Evolutionary conservation across 2,888 invertebrate species (phyloP).

Genomic region (Syrista parreyssii): DNA sequence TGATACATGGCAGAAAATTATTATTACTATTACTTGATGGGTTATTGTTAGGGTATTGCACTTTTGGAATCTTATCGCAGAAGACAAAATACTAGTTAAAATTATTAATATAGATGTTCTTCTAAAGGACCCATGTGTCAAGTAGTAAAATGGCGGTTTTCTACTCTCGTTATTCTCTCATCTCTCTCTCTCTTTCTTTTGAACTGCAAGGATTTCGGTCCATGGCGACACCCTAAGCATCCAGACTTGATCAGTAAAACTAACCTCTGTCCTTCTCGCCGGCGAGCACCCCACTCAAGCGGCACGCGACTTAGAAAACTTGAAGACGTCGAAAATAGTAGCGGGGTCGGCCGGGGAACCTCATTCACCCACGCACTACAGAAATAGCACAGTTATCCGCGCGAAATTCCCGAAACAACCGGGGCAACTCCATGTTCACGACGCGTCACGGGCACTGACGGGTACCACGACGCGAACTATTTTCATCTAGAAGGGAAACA

Average conservation of each 20-base stretch:
- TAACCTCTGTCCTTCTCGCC: conserved; percentile 40
- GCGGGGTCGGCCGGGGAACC: conserved; percentile 36
- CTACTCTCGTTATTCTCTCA: background rate
- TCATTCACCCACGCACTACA: conserved; percentile 57
- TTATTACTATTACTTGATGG: background rate
- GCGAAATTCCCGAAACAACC: conserved; percentile 46
- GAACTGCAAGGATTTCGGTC: background rate
- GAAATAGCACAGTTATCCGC: conserved; percentile 51
- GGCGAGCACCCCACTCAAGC: conserved; percentile 14
- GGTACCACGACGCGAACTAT: conserved; percentile 19
- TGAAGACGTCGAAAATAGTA: conserved; percentile 50
- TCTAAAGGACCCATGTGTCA: background rate
- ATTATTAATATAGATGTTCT: background rate
- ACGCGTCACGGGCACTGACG: conserved; percentile 27
- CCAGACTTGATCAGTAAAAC: conserved; percentile 31
- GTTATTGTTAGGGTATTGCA: background rate
- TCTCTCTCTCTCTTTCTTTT: conserved; percentile 4
- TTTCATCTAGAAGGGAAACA: background rate
- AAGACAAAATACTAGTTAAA: background rate
- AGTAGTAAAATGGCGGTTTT: conserved; percentile 3
- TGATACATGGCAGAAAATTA: background rate
- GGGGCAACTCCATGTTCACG: conserved; percentile 44
- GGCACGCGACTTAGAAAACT: conserved; percentile 26
- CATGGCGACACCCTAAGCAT: background rate
- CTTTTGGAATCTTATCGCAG: background rate